These are phyloP conservation scores for Pangasianodon gigas DNA, from an alignment of 2,113 vertebrate species.

Conservation along the genomic window DNA sequence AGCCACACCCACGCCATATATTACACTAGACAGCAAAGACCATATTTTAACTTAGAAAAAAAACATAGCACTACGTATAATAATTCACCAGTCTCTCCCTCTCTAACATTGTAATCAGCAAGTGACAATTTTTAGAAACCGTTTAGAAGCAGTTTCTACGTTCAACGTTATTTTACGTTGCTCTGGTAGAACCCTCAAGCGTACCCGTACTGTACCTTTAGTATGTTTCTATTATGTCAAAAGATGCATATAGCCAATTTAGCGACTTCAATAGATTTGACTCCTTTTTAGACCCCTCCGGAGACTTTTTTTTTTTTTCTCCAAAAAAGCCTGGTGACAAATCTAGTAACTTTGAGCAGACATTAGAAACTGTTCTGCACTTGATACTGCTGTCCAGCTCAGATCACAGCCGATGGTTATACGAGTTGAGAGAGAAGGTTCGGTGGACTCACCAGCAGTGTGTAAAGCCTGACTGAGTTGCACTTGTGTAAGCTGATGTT, in stretches of 20 bases:
- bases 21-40: neutral
- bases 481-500: neutral
- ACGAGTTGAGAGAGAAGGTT: neutral
- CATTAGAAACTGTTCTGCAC: neutral
- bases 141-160: no score
- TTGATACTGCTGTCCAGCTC: neutral
- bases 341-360: neutral
- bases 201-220: neutral
- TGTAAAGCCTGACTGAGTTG: neutral
- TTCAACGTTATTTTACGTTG: no score
- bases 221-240: neutral
- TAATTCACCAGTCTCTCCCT: neutral
- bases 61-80: neutral
- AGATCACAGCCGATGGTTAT: neutral
- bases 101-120: neutral
- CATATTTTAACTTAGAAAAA: neutral
- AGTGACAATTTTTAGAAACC: neutral
- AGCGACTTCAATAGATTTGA: neutral
- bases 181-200: neutral
- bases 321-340: neutral
- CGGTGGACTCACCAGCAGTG: neutral
- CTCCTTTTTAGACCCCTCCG: neutral
- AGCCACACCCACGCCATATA: neutral
- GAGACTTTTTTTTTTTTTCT: neutral
- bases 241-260: neutral